These are phyloP conservation scores for Hyppa rectilinea DNA, from an alignment of 2,888 invertebrate species.

Conservation along the genomic window DNA sequence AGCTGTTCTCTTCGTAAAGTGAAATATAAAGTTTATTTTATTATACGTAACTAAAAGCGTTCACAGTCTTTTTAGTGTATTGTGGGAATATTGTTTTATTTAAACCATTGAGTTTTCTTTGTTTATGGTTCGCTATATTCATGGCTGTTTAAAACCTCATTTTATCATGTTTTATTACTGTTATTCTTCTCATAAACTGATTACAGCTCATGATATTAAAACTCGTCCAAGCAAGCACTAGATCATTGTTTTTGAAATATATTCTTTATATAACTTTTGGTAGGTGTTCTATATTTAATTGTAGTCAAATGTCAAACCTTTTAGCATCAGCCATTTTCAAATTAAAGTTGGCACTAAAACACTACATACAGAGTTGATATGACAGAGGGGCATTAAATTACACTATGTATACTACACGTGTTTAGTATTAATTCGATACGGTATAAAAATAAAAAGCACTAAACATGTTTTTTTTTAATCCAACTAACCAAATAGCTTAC, in stretches of 20 bases:
- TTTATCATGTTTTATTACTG: neutral
- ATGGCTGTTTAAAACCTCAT: neutral
- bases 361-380: no score
- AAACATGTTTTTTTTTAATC: no score
- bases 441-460: no score
- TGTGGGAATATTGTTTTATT: constrained; percentile 15
- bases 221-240: neutral
- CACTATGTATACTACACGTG: no score
- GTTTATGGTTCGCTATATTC: neutral
- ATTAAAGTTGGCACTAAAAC: no score
- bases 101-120: constrained; percentile 12
- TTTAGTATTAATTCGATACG: no score
- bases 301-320: no score
- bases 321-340: neutral
- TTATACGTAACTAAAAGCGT: constrained; percentile 19
- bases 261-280: no score
- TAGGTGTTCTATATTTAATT: no score
- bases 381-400: no score
- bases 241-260: no score
- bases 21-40: constrained; percentile 41
- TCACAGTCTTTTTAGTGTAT: constrained; percentile 2
- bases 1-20: constrained; percentile 38
- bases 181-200: neutral
- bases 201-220: neutral
- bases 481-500: no score